phyloP scores from a whole-genome alignment of 2,888 invertebrate genomes.

The Platycheirus rosarum region DNA sequence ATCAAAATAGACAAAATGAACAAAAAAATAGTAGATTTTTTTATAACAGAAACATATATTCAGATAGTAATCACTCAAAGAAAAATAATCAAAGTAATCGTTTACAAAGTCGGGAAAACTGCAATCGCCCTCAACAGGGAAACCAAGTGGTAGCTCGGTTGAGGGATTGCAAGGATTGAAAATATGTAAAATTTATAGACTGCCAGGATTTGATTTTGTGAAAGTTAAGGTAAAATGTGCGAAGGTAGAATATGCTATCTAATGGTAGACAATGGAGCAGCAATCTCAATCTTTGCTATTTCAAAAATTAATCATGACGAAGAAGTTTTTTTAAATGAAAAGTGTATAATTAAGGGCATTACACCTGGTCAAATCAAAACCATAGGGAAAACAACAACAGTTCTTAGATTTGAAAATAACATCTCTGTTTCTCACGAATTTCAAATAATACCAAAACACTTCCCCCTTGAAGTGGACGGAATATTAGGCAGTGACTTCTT shows the following conservation, averaged over 20 bases:
- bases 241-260: neutral
- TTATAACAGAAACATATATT: too few relatives aligned
- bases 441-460: conserved; percentile 8
- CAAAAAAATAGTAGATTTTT: too few relatives aligned
- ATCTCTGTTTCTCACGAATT: neutral
- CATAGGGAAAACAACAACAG: conserved; percentile 4
- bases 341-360: conserved; percentile 7
- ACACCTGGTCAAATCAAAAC: neutral
- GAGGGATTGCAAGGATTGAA: conserved; percentile 20
- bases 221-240: conserved; percentile 11
- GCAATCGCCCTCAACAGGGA: conserved; percentile 10
- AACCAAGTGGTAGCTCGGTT: conserved; percentile 7
- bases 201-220: conserved; percentile 9
- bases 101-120: conserved; percentile 5
- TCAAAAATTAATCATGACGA: conserved; percentile 3
- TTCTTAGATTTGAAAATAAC: neutral
- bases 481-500: conserved; percentile 10
- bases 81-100: neutral
- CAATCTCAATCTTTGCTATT: conserved; percentile 3
- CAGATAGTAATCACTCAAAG: too few relatives aligned
- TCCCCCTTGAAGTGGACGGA: conserved; percentile 7
- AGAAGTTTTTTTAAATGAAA: conserved; percentile 1
- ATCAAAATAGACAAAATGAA: too few relatives aligned
- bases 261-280: conserved; percentile 15
- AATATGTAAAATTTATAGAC: neutral